These are phyloP conservation scores for Ispidina picta DNA, from an alignment of 2,797 vertebrate species.

Conservation along the genomic window DNA sequence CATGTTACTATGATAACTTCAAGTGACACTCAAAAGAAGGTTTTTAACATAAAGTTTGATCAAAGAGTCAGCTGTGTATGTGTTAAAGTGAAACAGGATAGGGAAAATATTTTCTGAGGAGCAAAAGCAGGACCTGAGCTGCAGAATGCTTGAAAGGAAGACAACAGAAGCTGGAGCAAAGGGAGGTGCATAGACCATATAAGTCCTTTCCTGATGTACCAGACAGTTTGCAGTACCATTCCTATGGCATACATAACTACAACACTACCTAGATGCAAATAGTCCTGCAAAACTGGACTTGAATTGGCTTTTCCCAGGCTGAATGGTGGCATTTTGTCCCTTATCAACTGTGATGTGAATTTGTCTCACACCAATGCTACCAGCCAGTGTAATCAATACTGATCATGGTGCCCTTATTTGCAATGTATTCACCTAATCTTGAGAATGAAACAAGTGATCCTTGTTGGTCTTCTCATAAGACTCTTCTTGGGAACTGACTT, in stretches of 20 bases:
- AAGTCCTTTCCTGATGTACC: not conserved
- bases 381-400: not conserved
- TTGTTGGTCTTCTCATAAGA: not conserved
- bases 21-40: not conserved
- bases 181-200: not conserved
- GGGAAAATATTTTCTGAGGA: not conserved
- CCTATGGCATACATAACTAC: not conserved
- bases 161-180: not conserved
- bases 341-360: not conserved
- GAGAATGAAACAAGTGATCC: not conserved
- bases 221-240: not conserved
- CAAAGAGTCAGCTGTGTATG: not conserved
- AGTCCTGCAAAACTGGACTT: not conserved
- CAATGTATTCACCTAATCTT: not conserved
- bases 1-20: not conserved
- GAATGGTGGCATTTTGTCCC: not conserved
- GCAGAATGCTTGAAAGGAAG: not conserved
- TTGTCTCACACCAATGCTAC: not conserved
- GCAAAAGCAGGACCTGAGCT: not conserved
- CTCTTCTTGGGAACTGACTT: not conserved
- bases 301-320: not conserved
- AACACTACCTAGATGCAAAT: not conserved
- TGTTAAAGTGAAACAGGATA: not conserved
- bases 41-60: conserved; percentile 31
- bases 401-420: not conserved